Evolutionary conservation across 2,888 invertebrate species (phyloP).

Genomic region (Mesopsocus fuscifrons): DNA sequence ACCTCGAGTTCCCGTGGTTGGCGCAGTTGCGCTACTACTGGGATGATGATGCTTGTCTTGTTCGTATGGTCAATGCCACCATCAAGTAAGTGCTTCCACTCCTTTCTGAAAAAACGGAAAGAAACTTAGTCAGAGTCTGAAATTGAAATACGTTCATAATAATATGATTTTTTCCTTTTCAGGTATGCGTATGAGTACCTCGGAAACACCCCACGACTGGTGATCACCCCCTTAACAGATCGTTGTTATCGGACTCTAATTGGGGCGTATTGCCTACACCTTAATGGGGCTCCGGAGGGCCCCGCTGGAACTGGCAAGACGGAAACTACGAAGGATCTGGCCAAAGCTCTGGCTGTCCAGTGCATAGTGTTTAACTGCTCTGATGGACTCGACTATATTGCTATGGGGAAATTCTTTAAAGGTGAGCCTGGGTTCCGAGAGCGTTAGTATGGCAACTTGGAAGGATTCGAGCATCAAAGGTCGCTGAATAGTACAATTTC

Average conservation of each 20-base stretch:
- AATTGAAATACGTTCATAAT: not conserved
- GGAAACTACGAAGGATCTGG: conserved; percentile 81
- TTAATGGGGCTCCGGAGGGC: conserved; percentile 71
- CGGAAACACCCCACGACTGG: conserved; percentile 58
- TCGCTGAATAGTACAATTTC: too few species aligned
- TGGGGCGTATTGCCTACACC: conserved; percentile 62
- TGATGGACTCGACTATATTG: conserved; percentile 66
- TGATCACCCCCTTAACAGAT: conserved; percentile 55
- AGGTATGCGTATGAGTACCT: conserved; percentile 66
- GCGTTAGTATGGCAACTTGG: too few species aligned
- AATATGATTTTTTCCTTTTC: not conserved
- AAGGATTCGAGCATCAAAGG: too few species aligned
- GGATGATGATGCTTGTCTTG: conserved; percentile 38
- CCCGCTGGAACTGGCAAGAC: conserved; percentile 82
- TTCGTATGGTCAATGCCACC: conserved; percentile 60
- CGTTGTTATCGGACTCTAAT: conserved; percentile 68
- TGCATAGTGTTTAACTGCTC: conserved; percentile 80
- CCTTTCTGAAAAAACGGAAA: too few species aligned
- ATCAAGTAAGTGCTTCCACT: conserved; percentile 32
- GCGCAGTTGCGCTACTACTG: conserved; percentile 67
- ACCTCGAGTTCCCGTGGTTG: conserved; percentile 69
- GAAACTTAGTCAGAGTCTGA: not conserved
- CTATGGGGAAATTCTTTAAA: conserved; percentile 46
- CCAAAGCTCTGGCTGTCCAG: conserved; percentile 79
- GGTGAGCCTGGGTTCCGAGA: not conserved